phyloP scores from a whole-genome alignment of 2,113 vertebrate genomes.

The Lethenteron camtschaticum region DNA sequence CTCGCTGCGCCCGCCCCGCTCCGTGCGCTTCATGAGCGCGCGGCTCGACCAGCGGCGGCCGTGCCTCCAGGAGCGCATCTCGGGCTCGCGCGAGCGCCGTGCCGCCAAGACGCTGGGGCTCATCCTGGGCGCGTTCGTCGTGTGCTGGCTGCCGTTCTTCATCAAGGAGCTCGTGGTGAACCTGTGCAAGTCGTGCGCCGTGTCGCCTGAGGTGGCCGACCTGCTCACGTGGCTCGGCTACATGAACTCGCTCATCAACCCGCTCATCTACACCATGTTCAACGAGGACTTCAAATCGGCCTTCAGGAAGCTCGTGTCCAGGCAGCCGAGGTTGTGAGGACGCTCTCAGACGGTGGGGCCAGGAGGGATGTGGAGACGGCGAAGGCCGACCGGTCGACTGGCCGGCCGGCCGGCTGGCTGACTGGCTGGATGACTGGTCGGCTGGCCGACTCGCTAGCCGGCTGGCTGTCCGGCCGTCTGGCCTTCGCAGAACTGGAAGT shows the following conservation, averaged over 20 bases:
- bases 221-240: slow-evolving; percentile 95
- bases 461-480: too few species aligned
- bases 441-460: too few species aligned
- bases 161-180: slow-evolving; percentile 3
- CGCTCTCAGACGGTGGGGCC: too few species aligned
- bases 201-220: slow-evolving; percentile 70
- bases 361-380: too few species aligned
- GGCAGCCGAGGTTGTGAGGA: too few species aligned
- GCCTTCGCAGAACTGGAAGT: too few species aligned
- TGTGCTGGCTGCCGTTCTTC: slow-evolving; percentile 5
- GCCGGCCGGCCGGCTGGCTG: too few species aligned
- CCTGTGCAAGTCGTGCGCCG: slow-evolving; percentile 43
- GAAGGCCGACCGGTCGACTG: too few species aligned
- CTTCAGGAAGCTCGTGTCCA: slow-evolving; percentile 55
- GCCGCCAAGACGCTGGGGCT: slow-evolving; percentile 4
- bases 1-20: too few species aligned
- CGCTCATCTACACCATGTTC: slow-evolving; percentile 83
- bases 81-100: background rate
- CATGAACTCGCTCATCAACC: slow-evolving; percentile 98
- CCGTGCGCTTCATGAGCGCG: too few species aligned
- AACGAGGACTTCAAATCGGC: slow-evolving; percentile 98
- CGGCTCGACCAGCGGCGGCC: too few species aligned
- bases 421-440: too few species aligned
- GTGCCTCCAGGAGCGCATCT: background rate
- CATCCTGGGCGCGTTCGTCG: slow-evolving; percentile 2